phyloP scores from a whole-genome alignment of 2,797 vertebrate genomes.

The Otolemur crassicaudatus region DNA sequence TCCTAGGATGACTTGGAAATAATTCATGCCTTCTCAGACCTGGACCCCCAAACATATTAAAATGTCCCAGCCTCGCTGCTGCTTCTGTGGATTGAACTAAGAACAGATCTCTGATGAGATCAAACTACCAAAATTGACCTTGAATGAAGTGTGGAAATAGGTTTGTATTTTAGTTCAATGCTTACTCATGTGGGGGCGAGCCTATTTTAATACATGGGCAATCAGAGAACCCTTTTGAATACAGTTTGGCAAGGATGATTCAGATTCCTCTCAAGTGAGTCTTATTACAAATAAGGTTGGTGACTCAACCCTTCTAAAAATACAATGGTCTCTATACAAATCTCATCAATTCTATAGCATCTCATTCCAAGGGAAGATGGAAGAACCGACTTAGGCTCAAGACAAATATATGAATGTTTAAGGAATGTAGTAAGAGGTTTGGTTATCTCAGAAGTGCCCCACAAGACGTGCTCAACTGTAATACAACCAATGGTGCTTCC shows the following conservation, averaged over 20 bases:
- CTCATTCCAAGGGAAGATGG: neutral
- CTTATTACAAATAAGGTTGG: neutral
- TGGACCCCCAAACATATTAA: neutral
- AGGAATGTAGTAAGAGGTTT: neutral
- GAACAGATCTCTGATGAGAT: neutral
- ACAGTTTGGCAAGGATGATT: neutral
- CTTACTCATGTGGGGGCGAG: neutral
- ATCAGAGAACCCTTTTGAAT: constrained; percentile 22
- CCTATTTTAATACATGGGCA: neutral
- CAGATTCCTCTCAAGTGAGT: neutral
- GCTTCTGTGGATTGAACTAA: neutral
- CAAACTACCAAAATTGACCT: neutral
- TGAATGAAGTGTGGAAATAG: neutral
- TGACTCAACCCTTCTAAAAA: neutral
- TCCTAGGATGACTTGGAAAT: neutral
- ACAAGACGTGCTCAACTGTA: neutral
- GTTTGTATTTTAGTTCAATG: neutral
- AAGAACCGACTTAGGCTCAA: neutral
- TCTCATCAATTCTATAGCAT: neutral
- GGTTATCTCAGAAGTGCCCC: neutral
- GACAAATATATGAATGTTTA: neutral
- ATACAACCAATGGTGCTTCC: neutral
- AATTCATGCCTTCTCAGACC: neutral
- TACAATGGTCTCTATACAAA: neutral
- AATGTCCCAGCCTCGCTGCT: neutral